Conservation (phyloP, 1,140 invertebrate genomes). For the Contarinia nasturtii region DNA sequence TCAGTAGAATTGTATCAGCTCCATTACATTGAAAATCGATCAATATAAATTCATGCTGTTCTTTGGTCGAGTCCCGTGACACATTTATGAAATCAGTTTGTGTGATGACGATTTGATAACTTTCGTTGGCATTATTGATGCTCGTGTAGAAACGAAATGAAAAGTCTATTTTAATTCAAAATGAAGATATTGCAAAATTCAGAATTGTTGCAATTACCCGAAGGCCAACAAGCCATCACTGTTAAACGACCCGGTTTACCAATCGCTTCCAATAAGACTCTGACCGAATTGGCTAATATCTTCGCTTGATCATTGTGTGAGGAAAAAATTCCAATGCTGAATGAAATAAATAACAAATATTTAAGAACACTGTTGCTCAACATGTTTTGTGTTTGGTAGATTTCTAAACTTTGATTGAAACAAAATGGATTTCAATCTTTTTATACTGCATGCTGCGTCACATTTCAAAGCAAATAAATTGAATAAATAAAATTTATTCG, state of each 20-base stretch:
- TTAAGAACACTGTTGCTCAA: too few species aligned
- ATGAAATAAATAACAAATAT: too few species aligned
- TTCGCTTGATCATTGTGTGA: neutral
- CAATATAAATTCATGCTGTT: slow-evolving; percentile 1
- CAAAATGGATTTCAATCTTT: too few species aligned
- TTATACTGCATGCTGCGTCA: too few species aligned
- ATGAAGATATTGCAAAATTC: neutral
- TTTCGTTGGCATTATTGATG: neutral
- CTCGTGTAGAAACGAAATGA: neutral
- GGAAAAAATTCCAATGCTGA: too few species aligned
- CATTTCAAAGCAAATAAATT: too few species aligned
- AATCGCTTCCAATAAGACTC: neutral
- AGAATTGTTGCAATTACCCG: neutral
- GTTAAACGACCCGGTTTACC: neutral
- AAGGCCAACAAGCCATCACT: slow-evolving; percentile 3
- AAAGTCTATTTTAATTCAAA: neutral
- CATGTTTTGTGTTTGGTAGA: too few species aligned
- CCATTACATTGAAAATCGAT: slow-evolving; percentile 1
- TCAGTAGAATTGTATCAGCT: neutral
- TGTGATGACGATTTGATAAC: neutral
- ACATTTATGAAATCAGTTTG: neutral
- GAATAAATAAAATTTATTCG: too few species aligned
- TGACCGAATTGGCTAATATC: neutral
- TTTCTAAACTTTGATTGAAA: too few species aligned
- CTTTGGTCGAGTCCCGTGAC: neutral